Base-by-base conservation (phyloP, 2,113 vertebrate species). In the Corydoras maculifer region DNA sequence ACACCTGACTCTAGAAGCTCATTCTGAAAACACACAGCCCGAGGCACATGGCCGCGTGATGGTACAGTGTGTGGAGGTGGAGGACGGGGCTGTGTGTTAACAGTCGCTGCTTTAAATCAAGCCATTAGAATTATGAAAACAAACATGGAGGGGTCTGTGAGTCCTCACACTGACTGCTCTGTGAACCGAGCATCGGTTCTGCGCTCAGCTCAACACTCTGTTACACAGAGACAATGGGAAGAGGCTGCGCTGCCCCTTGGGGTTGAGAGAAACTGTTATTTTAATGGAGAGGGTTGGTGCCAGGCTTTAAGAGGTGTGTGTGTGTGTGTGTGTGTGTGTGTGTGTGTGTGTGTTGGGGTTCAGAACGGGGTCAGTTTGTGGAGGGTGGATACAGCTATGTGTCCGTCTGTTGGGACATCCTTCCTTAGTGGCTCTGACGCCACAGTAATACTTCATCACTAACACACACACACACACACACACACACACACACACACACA, bases 321-420 rank as follows among this genome's bases (percentile, higher is more conserved):
- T 58, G 61, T 54, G 48, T 69, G 55, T 75, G 32, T 70, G 48
- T 72, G 59, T 62, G 58, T 67, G n/a, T 69, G n/a, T 68, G 31
- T 63, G 54, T 70, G 62, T 76, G 58, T 75, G 30, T 64, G 10
- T 18, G 15, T 66, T 35, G 11, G 29, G 63, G 77, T 64, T 75
- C 69, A 75, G 69, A 49, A 11, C 49, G 29, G 59, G 64, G 73
- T 75, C 73, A 78, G 73, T 75, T 78, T 70, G 72, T 12, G 15
- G 63, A 68, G 72, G 64, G 68, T 29, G 73, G 68, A 68, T 75
- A 72, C 49, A 3, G 66, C 50, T 69, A 59, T 43, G 65, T 65
- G 73, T 75, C 76, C 32, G 48, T 55, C 70, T 75, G 77, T 69
- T 65, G 61, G 65, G 65, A 78, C 55, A 70, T 75, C 69, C 77